Percentiles rank a stretch among this genome's conserved stretches.
phyloP scores from a whole-genome alignment of 1,140 invertebrate genomes.

The Portunus trituberculatus region DNA sequence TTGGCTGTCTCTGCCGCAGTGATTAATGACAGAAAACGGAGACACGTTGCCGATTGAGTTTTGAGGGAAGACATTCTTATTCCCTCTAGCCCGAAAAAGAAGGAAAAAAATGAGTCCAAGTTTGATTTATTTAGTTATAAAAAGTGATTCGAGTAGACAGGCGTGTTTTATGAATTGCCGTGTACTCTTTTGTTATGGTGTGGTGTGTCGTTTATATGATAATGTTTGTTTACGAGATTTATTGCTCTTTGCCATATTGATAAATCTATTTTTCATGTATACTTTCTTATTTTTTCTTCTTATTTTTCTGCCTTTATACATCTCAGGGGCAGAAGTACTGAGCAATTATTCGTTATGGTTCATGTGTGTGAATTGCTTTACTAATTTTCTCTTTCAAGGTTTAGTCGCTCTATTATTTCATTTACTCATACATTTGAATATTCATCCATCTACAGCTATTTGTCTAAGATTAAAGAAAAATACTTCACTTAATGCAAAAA shows the following conservation, averaged over 20 bases:
- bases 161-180: neutral
- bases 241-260: neutral
- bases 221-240: neutral
- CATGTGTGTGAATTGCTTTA: too few relatives aligned
- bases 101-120: neutral
- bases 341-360: too few relatives aligned
- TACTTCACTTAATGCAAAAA: too few relatives aligned
- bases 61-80: neutral
- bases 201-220: neutral
- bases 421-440: too few relatives aligned
- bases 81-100: neutral
- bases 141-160: neutral
- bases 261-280: too few relatives aligned
- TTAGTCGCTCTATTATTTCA: too few relatives aligned
- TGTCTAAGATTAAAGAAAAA: too few relatives aligned
- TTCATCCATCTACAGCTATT: too few relatives aligned
- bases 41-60: conserved; percentile 29
- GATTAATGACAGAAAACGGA: conserved; percentile 69
- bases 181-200: conserved; percentile 1
- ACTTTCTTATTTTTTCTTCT: too few relatives aligned
- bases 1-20: conserved; percentile 43
- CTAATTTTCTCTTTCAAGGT: too few relatives aligned
- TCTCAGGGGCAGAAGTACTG: too few relatives aligned
- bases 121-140: neutral
- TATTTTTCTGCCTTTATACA: too few relatives aligned